A percentile compares a stretch with the other conserved stretches of the same genome.
These are phyloP conservation scores for Oedothorax gibbosus DNA, from an alignment of 1,140 invertebrate species.

Conservation along the genomic window DNA sequence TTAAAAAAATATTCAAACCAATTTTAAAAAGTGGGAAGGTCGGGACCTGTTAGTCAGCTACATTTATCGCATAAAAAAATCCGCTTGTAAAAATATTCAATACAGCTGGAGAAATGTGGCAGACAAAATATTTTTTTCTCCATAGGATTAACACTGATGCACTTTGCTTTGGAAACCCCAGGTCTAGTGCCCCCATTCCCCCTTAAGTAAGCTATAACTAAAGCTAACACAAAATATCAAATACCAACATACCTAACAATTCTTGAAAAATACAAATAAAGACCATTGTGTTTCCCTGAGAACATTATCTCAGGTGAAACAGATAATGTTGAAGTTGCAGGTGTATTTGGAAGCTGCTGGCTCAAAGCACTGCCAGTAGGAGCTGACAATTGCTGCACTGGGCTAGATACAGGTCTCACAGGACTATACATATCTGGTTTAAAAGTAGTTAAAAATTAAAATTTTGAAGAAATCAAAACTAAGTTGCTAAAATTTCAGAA, in stretches of 20 bases:
- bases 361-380: background rate
- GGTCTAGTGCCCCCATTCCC: too few species aligned
- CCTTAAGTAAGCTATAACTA: too few species aligned
- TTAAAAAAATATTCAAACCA: too few species aligned
- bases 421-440: slow-evolving; percentile 38
- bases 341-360: slow-evolving; percentile 16
- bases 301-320: slow-evolving; percentile 72
- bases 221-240: too few species aligned
- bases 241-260: slow-evolving; percentile 75
- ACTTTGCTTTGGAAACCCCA: too few species aligned
- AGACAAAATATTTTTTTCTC: too few species aligned
- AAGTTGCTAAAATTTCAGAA: background rate
- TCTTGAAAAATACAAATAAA: slow-evolving; percentile 90
- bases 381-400: background rate
- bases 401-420: slow-evolving; percentile 15
- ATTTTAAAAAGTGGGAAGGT: too few species aligned
- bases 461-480: background rate
- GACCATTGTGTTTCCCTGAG: slow-evolving; percentile 90
- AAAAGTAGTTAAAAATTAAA: background rate
- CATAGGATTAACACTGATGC: too few species aligned
- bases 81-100: too few species aligned
- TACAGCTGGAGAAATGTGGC: too few species aligned
- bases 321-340: slow-evolving; percentile 62
- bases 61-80: too few species aligned
- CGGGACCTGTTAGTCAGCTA: too few species aligned